These are phyloP conservation scores for Platygyra sinensis DNA, from an alignment of 64 coral and sea anemone species.

Conservation along the genomic window DNA sequence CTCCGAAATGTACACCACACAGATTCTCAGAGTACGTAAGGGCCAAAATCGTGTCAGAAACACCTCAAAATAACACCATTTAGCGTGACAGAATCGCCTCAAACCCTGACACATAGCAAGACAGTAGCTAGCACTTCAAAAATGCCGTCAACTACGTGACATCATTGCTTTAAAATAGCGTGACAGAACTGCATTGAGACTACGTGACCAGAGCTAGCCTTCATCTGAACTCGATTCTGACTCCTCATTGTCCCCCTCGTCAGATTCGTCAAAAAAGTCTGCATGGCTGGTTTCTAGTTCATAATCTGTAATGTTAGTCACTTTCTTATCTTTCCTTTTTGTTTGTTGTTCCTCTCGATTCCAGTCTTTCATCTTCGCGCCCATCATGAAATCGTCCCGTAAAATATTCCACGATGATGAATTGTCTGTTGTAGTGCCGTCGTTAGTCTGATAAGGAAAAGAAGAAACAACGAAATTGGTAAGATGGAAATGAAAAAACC, in stretches of 20 bases:
- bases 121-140: too few species aligned
- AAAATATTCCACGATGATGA: conserved; percentile 84
- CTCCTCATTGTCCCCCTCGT: conserved; percentile 11
- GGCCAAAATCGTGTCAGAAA: too few species aligned
- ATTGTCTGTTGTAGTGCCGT: not conserved
- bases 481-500: too few species aligned
- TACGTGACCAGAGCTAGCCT: not conserved
- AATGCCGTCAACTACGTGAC: too few species aligned
- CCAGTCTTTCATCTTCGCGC: conserved; percentile 98
- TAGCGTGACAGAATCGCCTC: too few species aligned
- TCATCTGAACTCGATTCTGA: not conserved
- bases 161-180: too few species aligned
- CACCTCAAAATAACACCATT: too few species aligned
- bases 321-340: conserved; percentile 42
- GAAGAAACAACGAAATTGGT: too few species aligned
- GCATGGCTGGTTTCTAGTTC: conserved; percentile 25
- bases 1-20: too few species aligned
- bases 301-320: conserved; percentile 33
- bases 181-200: too few species aligned
- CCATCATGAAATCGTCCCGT: conserved; percentile 99
- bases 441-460: not conserved
- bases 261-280: conserved; percentile 39
- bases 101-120: too few species aligned
- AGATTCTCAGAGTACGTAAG: too few species aligned
- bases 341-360: conserved; percentile 70